Evolutionary conservation across 2,113 vertebrate genomes (phyloP), one percentile per base, ranked within the genome.

Genomic region (Tachuris rubrigastra): DNA sequence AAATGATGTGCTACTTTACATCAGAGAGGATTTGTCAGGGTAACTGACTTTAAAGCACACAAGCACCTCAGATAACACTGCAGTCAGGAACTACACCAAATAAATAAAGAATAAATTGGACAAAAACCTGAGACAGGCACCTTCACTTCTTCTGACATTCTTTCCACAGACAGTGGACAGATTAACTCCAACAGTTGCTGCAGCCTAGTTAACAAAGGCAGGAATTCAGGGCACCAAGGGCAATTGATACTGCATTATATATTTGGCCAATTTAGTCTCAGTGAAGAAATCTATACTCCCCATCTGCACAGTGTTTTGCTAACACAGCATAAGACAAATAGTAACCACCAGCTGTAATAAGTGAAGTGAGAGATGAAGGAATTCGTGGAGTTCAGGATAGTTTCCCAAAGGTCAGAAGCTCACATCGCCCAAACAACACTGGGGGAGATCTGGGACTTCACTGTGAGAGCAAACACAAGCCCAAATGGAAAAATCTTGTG

Each of bases 271-370:
- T 96, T 94, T 97, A 96, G 93, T 56, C 92, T 96, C 88, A 68
- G 80, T 68, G 93, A 96, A 96, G 90, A 96, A 96, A 97, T 96
- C 92, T 82, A 94, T 96, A 95, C 92, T 96, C 89, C 86, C 94
- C 78, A 89, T 90, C 90, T 96, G 86, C 55, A 73, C 81, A 23
- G 86, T 79, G 90, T 91, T 97, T 94, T 97, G 94, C 94, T 92
- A 96, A 87, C 94, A 71, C 89, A 96, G 92, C 92, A 41, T 86
- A 95, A 94, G 95, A 96, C 94, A 96, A 96, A 96, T 52, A 94
- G 76, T 89, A 95, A 95, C 91, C 71, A 95, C 81, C 50, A 82
- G 89, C 84, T 96, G 88, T 77, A 96, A 93, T 94, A 94, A 93
- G 88, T 83, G 88, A 94, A 95, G 80, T 49, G 90, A 93, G 63